Evolutionary conservation across 2,113 vertebrate species (phyloP).

Genomic region (Phalacrocorax brasilianus): DNA sequence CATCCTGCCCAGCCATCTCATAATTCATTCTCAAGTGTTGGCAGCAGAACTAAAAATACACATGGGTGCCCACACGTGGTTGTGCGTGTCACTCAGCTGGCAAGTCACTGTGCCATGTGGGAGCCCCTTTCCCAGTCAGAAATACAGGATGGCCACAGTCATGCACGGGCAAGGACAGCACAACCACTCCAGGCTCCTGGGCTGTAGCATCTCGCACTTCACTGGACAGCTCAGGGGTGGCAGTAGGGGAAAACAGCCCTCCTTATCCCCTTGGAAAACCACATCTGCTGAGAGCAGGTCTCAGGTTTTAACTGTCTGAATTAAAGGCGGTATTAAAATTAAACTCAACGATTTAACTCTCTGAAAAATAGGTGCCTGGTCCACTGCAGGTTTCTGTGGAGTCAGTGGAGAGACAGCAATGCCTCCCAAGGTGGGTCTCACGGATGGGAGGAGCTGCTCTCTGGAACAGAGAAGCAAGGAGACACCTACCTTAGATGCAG

Average conservation of each 20-base stretch:
- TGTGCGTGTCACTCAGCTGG: fast-evolving
- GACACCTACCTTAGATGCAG: background rate
- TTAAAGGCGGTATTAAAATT: background rate
- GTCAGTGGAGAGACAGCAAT: background rate
- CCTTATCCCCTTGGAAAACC: fast-evolving
- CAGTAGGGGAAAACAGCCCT: background rate
- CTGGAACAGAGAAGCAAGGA: background rate
- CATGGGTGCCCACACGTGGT: fast-evolving
- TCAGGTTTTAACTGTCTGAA: background rate
- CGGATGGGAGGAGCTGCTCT: fast-evolving
- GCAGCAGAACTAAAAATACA: background rate
- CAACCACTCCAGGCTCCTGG: background rate
- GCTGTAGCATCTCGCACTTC: background rate
- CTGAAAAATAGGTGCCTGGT: background rate
- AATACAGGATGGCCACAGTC: fast-evolving
- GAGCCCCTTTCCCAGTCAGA: background rate
- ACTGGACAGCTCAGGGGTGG: background rate
- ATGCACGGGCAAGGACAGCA: background rate
- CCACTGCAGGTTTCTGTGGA: background rate
- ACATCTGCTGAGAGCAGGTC: background rate
- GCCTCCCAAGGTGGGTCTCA: background rate
- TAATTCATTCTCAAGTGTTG: background rate
- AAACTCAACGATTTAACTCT: background rate
- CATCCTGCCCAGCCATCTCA: background rate
- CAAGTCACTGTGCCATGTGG: fast-evolving